Evolutionary conservation across 2,797 vertebrate genomes (phyloP).

Genomic region (Pantherophis alleghaniensis): DNA sequence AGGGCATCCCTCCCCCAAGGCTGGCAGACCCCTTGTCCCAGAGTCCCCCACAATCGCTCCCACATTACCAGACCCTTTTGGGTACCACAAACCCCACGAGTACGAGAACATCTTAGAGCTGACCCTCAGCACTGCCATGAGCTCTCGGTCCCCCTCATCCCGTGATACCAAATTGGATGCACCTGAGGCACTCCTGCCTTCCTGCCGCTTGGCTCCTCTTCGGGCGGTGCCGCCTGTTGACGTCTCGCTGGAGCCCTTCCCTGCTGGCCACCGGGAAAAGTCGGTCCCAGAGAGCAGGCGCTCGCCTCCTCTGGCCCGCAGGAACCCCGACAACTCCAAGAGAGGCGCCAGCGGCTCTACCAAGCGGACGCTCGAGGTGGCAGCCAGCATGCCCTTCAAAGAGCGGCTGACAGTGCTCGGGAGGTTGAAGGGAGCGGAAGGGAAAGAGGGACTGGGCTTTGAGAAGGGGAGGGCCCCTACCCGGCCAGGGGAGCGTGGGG

Average conservation of each 20-base stretch:
- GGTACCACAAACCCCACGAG: slow-evolving; percentile 74
- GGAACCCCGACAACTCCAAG: slow-evolving; percentile 78
- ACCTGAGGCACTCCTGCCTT: slow-evolving; percentile 71
- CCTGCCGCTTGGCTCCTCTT: slow-evolving; percentile 61
- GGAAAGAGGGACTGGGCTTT: slow-evolving; percentile 32
- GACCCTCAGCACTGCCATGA: slow-evolving; percentile 51
- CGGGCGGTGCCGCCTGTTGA: slow-evolving; percentile 43
- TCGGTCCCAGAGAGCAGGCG: slow-evolving; percentile 53
- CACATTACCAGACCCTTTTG: slow-evolving; percentile 57
- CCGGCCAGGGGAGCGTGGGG: slow-evolving; percentile 1
- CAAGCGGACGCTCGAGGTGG: slow-evolving; percentile 73
- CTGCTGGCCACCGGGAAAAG: slow-evolving; percentile 29
- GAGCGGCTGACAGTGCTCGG: slow-evolving; percentile 86
- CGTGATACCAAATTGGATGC: slow-evolving; percentile 65
- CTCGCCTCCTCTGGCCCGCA: slow-evolving; percentile 66
- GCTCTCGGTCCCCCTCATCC: slow-evolving; percentile 48
- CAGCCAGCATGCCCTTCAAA: slow-evolving; percentile 83
- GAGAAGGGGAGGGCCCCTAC: slow-evolving; percentile 49
- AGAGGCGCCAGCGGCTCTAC: slow-evolving; percentile 64
- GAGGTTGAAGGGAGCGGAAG: slow-evolving; percentile 78
- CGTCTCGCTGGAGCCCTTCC: slow-evolving; percentile 30
- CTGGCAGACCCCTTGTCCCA: slow-evolving; percentile 33
- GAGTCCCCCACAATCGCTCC: not conserved
- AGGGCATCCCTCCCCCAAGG: slow-evolving; percentile 67
- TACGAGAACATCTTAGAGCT: slow-evolving; percentile 83